phyloP scores from a whole-genome alignment of 1,140 invertebrate species.

The Drosophila bocki region DNA sequence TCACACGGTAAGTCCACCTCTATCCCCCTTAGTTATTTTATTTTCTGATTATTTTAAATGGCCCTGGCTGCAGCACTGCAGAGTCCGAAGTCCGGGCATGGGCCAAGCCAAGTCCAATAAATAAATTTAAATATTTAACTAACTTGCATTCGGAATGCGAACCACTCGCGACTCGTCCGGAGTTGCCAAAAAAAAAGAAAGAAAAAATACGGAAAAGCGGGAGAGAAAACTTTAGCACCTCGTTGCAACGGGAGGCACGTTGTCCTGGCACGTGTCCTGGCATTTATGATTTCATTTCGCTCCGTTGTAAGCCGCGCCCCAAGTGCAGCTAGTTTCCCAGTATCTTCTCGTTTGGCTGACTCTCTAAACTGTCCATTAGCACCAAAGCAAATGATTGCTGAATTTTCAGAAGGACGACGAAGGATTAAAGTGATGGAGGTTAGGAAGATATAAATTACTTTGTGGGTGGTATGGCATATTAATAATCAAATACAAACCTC shows the following conservation, averaged over 20 bases:
- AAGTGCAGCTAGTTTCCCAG: conserved; percentile 21
- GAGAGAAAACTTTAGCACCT: conserved; percentile 63
- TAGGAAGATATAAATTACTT: neutral
- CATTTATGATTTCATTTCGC: conserved; percentile 78
- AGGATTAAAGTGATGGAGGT: neutral
- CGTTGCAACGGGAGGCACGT: conserved; percentile 59
- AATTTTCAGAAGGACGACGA: conserved; percentile 43
- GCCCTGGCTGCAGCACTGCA: conserved; percentile 9
- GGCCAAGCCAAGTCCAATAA: conserved; percentile 59
- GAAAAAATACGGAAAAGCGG: conserved; percentile 1
- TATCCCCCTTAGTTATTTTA: conserved; percentile 28
- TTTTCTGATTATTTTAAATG: conserved; percentile 77
- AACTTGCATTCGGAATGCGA: conserved; percentile 51
- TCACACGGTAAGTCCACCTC: conserved; percentile 78
- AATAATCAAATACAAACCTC: neutral
- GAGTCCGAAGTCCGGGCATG: neutral
- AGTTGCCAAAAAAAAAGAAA: conserved; percentile 28
- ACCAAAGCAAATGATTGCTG: conserved; percentile 57
- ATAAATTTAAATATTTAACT: conserved; percentile 83
- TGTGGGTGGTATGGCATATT: neutral
- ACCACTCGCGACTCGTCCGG: conserved; percentile 36
- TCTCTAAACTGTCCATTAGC: conserved; percentile 73
- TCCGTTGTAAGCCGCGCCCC: conserved; percentile 23
- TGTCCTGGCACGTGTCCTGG: conserved; percentile 64
- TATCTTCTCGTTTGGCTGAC: conserved; percentile 38